Evolutionary conservation across 2,113 vertebrate species (phyloP).

Genomic region (Eurypyga helias): DNA sequence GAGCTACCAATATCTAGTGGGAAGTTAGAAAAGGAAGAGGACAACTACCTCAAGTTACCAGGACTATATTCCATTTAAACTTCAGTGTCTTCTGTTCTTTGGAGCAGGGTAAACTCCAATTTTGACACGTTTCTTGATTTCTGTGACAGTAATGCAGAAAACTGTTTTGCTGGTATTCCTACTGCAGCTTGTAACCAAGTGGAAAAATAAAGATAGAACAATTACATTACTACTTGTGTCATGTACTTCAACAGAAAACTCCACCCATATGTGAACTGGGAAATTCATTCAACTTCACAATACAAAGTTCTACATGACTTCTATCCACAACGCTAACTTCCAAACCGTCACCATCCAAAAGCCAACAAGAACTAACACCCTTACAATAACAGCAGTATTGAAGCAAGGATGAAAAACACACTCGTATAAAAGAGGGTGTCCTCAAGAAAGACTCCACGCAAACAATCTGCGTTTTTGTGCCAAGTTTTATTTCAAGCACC

Average conservation of each 20-base stretch:
- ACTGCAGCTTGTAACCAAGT: background rate
- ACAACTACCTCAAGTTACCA: background rate
- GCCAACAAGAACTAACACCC: background rate
- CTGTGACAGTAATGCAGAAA: background rate
- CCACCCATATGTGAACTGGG: rapidly evolving
- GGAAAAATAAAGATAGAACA: background rate
- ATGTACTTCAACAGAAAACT: background rate
- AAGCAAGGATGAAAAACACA: background rate
- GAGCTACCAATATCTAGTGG: background rate
- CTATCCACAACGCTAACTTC: background rate
- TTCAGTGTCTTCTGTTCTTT: background rate
- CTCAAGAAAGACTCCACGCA: background rate
- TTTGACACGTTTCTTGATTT: background rate
- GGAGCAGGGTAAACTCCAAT: rapidly evolving
- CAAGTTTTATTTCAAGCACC: background rate
- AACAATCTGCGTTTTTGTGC: background rate
- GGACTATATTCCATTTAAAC: background rate
- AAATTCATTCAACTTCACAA: background rate
- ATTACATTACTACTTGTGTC: background rate
- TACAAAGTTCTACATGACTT: background rate
- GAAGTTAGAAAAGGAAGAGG: background rate
- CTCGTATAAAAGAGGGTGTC: background rate
- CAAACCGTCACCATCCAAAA: background rate
- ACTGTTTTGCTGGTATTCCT: rapidly evolving
- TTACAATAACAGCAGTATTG: background rate